Base-by-base conservation (phyloP, 2,113 vertebrate genomes). In the Ursus arctos region DNA sequence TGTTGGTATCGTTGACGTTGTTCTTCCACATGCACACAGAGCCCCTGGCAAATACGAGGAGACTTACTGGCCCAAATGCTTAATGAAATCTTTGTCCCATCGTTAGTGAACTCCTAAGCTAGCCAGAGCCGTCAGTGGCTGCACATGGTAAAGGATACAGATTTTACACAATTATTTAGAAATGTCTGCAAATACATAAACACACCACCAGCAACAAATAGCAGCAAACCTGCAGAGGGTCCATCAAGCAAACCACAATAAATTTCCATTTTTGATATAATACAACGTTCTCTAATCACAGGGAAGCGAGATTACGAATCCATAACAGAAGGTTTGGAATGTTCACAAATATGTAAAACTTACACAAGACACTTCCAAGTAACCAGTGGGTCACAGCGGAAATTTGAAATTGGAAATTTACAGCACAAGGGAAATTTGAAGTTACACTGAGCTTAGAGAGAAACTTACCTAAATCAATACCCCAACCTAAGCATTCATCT, bases 51-150 rank as follows among this genome's bases (percentile, higher is more conserved):
- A 93, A 89, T 86, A 83, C 16, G 22, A 33, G 49, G 61, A 67
- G 18, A 77, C 16, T 81, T 83, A 89, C 19, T 77, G 85, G 33
- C 69, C 40, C 79, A 89, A 84, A 69, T 77, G 85, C 40, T 96
- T 89, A 89, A 84, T 67, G 40, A 93, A 77, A 69, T 88, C 67
- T 61, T 69, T 83, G 69, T 77, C 84, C 40, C 84, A 53, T 89
- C 40, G 84, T 69, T 84, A 96, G 51, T 43, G 67, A 69, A 82
- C 83, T 47, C 65, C 24, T 67, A 40, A 89, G 40, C 67, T 59
- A 84, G 89, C 59, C 69, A 84, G 85, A 89, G 67, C 77, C 49
- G 24, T 94, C 53, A 88, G 33, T 51, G 63, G 53, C n/a, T n/a
- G 33, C 33, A 43, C 19, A 53, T 31, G 8, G 53, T 72, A 53